Evolutionary conservation across 1,140 invertebrate species (phyloP), one percentile per base, ranked within the genome.

Genomic region (Epicauta chinensis): DNA sequence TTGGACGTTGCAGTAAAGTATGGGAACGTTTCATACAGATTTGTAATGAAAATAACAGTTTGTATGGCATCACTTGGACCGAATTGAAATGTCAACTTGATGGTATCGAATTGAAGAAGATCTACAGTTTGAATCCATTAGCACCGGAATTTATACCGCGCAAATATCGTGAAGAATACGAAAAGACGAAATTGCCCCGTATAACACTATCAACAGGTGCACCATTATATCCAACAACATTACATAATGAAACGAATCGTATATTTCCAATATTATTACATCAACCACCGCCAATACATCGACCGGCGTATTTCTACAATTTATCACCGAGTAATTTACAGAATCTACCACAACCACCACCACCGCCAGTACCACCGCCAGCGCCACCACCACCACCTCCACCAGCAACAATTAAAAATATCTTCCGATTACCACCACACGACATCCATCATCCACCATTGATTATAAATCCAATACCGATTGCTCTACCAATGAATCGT

Each of bases 1-100:
- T 91, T 34, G 90, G 90, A 13, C 80, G 86, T 41, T 93, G 91
- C 71, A 80, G 87, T 52, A 86, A 86, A 72, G 78, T 91, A 0
- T 93, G 90, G 91, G 86, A 89, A 61, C 77, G 82, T 43, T 93
- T 89, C 62, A 78, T 93, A 36, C 78, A 83, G 41, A 81, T 82
- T 35, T 88, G 86, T 63, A 76, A 84, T 58, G 74, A 84, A 60
- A 82, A 86, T 53, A 80, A 83, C n/a, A 88, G 83, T 43, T 72
- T 92, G 1, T 81, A 81, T 60, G 89, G 89, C 1, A 83, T 89
- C 16, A 84, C 84, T 1, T 84, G 81, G 78, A 73, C 74, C 0
- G 76, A 81, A 16, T 64, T 92, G 2, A 73, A 81, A 37, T 75
- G 78, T 14, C 82, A 88, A 55, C 67, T 91, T 17, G 84, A 87